Base-by-base conservation (phyloP, 1,140 invertebrate genomes). In the Episyrphus balteatus region DNA sequence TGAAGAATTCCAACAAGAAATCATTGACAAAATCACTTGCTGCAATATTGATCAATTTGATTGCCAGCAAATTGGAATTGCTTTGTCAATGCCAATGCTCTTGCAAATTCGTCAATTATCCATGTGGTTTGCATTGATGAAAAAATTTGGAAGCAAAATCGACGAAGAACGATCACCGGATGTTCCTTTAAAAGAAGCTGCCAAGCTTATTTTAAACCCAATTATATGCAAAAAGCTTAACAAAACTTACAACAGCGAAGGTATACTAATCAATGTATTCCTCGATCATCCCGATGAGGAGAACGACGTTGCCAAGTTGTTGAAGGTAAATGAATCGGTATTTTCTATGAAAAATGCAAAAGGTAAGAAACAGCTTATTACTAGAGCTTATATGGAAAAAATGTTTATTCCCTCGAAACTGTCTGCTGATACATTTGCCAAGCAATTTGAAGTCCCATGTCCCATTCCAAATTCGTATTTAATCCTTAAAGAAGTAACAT, bases 371-470 rank as follows among this genome's bases (percentile, higher is more conserved):
- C 59, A 71, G 19, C 58, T 62, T 45, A 76, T 72, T 45, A 78
- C 74, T 15, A 67, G 75, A 12, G 80, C 76, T 48, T 61, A 60
- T 44, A 69, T 80, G 7, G 75, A 78, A 40, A 69, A 65, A 49
- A 55, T 73, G 30, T 64, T 78, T 31, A 54, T 53, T 15, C 66
- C 66, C 17, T 52, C 51, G 7, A 64, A 61, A 41, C 61, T 73
- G 6, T 58, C 61, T 12, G 58, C 66, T 39, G 66, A 74, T 21
- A 48, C 70, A 42, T 80, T 78, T 55, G 58, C 66, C 51, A 51
- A 73, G 46, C 58, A 62, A 55, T 68, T 63, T 36, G 44, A 57
- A 10, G 57, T 73, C 48, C 74, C 77, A 9, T 73, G 76, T 14
- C 44, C 59, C 11, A 51, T 63, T 30, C 71, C 73, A 2, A 52